Base-by-base conservation (phyloP, 2,113 vertebrate genomes). In the Trichechus manatus region DNA sequence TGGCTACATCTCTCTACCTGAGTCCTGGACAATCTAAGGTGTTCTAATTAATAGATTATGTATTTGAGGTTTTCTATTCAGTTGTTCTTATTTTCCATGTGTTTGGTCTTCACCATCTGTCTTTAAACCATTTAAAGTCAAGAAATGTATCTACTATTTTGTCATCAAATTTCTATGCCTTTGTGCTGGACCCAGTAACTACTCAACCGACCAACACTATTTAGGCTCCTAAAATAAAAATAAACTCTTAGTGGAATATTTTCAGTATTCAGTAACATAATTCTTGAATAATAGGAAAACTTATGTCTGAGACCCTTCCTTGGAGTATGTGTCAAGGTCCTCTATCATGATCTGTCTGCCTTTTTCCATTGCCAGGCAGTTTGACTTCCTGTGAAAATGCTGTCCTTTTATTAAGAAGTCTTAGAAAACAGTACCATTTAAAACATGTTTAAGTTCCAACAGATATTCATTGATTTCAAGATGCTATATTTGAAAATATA, bases 341-440 rank as follows among this genome's bases (percentile, higher is more conserved):
- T 11, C 27, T 87, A 90, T 42, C 25, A 78, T 91, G 23, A 63
- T 23, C 10, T 68, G 17, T 33, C 47, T 94, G 25, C 36, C 66
- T 27, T 36, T 80, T 36, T 70, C 61, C 17, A 64, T 29, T 74
- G 15, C 15, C 19, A 64, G 29, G 2, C 22, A 92, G 56, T 86
- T 61, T 88, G 17, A 88, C 15, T 61, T 53, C 27, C 29, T 42
- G 23, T 50, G 25, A 87, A 94, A 85, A 50, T 25, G 7, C 33
- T 44, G 6, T 39, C 68, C 29, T 94, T 42, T 86, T 25, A 66
- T 74, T 50, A 72, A 84, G 50, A 56, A 82, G 22, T 89, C 11
- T 59, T 64, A 91, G 44, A 91, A 83, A 91, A 93, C 20, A 94
- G 19, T 59, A 36, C 17, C 20, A 80, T 78, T 74, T 82, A 93